phyloP scores from a whole-genome alignment of 30 jellyfish, hydroid and myxozoan genomes.

The Rhopilema esculentum region DNA sequence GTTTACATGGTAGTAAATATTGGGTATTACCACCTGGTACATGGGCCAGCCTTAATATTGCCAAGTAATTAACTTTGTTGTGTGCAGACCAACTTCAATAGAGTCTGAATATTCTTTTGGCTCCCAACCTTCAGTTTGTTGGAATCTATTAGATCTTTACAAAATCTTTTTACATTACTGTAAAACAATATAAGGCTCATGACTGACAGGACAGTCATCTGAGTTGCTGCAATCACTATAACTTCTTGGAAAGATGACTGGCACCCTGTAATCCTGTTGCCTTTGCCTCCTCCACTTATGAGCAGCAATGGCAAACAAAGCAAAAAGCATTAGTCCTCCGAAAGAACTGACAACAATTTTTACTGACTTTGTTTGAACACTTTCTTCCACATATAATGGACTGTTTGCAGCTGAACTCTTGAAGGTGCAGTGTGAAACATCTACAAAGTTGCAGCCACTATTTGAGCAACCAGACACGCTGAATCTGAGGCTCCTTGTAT shows the following conservation, averaged over 20 bases:
- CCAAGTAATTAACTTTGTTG: too few relatives aligned
- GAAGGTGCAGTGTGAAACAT: slow-evolving; percentile 4
- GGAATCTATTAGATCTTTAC: too few relatives aligned
- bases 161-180: background rate
- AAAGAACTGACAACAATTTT: background rate
- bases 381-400: background rate
- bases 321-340: background rate
- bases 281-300: background rate
- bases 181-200: background rate
- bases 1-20: too few relatives aligned
- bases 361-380: background rate
- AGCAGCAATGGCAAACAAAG: background rate
- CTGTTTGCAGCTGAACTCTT: background rate
- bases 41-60: too few relatives aligned
- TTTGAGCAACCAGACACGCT: slow-evolving; percentile 36
- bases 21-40: too few relatives aligned
- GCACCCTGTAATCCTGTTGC: background rate
- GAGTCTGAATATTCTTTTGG: too few relatives aligned
- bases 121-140: too few relatives aligned
- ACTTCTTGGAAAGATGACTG: background rate
- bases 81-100: too few relatives aligned
- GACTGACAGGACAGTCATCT: background rate
- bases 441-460: slow-evolving; percentile 28
- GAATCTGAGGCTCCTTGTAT: background rate
- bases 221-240: background rate